A percentile compares a stretch with the other conserved stretches of the same genome.
These are phyloP conservation scores for Toxotes jaculatrix DNA, from an alignment of 2,113 vertebrate genomes.

Conservation along the genomic window DNA sequence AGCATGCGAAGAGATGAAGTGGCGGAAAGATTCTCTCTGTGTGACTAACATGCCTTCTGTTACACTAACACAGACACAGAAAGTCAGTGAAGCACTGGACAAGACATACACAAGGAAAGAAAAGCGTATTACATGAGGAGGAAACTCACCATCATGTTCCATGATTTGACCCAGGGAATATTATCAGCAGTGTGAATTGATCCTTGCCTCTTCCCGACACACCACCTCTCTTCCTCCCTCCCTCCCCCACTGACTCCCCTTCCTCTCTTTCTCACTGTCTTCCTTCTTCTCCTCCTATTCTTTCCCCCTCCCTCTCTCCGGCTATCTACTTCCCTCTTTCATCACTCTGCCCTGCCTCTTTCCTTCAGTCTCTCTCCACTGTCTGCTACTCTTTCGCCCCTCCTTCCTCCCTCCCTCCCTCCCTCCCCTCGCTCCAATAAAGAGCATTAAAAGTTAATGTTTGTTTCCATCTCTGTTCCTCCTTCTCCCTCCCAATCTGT, in stretches of 20 bases:
- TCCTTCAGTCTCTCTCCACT: slow-evolving; percentile 41
- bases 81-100: slow-evolving; percentile 20
- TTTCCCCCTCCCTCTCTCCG: slow-evolving; percentile 12
- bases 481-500: slow-evolving; percentile 30
- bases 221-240: slow-evolving; percentile 60
- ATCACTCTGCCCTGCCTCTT: slow-evolving; percentile 35
- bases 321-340: slow-evolving; percentile 35
- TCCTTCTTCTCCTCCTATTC: slow-evolving; percentile 26
- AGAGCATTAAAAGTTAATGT: slow-evolving; percentile 82
- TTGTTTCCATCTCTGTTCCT: slow-evolving; percentile 77
- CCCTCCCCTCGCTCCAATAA: slow-evolving; percentile 52
- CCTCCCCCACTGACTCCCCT: slow-evolving; percentile 31
- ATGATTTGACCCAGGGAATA: slow-evolving; percentile 81
- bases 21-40: slow-evolving; percentile 5
- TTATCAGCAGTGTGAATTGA: slow-evolving; percentile 74
- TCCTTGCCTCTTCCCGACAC: slow-evolving; percentile 78
- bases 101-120: slow-evolving; percentile 15
- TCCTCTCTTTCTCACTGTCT: slow-evolving; percentile 46
- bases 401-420: slow-evolving; percentile 33
- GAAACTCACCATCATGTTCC: slow-evolving; percentile 85
- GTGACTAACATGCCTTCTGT: neutral
- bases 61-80: slow-evolving; percentile 16
- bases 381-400: slow-evolving; percentile 40
- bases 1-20: slow-evolving; percentile 8
- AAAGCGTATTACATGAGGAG: slow-evolving; percentile 20